Conservation (phyloP, 1,140 invertebrate species). For the Saccostrea glomerata region DNA sequence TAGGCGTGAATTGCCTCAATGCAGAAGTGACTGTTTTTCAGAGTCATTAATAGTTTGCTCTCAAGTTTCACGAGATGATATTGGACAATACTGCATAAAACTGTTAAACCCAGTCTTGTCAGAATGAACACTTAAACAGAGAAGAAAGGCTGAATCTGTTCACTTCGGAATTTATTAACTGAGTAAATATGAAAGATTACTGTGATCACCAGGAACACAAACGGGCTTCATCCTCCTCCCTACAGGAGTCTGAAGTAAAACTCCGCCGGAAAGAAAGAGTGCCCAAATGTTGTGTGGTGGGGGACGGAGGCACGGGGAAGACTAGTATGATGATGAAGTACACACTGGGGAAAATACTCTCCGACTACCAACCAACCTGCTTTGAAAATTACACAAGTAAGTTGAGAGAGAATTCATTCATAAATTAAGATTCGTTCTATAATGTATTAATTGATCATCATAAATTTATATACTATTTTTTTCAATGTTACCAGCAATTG, state of each 20-base stretch:
- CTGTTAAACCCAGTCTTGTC: background rate
- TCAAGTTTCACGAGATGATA: background rate
- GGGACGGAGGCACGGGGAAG: constrained; percentile 73
- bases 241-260: constrained; percentile 20
- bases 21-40: background rate
- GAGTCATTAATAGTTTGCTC: background rate
- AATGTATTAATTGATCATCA: too few relatives aligned
- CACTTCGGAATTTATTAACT: background rate
- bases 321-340: constrained; percentile 74
- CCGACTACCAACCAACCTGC: constrained; percentile 74
- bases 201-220: background rate
- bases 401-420: background rate
- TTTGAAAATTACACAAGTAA: constrained; percentile 72
- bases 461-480: too few relatives aligned
- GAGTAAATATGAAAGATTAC: constrained; percentile 7
- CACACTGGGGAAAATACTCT: constrained; percentile 71
- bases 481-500: too few relatives aligned
- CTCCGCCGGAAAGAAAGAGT: constrained; percentile 16
- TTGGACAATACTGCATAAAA: background rate
- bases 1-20: constrained; percentile 6
- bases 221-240: background rate
- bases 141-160: background rate
- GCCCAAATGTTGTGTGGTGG: constrained; percentile 72
- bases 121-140: background rate
- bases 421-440: too few relatives aligned